phyloP scores from a whole-genome alignment of 2,888 invertebrate species.

The Sphaeridia pumilis region DNA sequence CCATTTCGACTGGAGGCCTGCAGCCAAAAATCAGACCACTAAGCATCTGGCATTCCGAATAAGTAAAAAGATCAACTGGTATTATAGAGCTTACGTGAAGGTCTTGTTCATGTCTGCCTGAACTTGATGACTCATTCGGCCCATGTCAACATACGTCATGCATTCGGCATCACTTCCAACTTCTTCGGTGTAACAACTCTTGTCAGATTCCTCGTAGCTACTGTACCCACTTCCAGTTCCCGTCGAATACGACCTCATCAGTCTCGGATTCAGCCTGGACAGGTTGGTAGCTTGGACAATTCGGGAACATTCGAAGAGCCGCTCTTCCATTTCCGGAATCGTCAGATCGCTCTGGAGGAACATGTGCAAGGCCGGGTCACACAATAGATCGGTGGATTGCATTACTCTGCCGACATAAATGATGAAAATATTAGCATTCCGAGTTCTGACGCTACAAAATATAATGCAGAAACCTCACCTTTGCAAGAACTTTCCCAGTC shows the following conservation, averaged over 20 bases:
- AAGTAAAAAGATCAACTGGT: too few relatives aligned
- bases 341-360: constrained; percentile 29
- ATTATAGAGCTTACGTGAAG: neutral
- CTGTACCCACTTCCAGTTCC: constrained; percentile 7
- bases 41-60: too few relatives aligned
- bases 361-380: constrained; percentile 28
- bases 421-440: neutral
- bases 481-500: constrained; percentile 27
- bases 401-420: constrained; percentile 20
- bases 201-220: neutral
- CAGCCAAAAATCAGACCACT: too few relatives aligned
- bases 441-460: neutral
- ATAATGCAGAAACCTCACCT: constrained; percentile 10
- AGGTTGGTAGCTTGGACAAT: neutral
- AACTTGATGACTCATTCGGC: neutral
- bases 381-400: constrained; percentile 24
- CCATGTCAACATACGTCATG: neutral
- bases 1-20: neutral
- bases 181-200: constrained; percentile 2
- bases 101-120: neutral
- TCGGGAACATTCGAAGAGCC: constrained; percentile 5
- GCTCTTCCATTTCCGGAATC: constrained; percentile 24
- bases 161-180: constrained; percentile 1
- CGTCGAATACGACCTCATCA: constrained; percentile 11
- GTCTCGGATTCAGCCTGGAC: constrained; percentile 7